These are phyloP conservation scores for Lucilia sericata DNA, from an alignment of 1,140 invertebrate genomes.

Conservation along the genomic window DNA sequence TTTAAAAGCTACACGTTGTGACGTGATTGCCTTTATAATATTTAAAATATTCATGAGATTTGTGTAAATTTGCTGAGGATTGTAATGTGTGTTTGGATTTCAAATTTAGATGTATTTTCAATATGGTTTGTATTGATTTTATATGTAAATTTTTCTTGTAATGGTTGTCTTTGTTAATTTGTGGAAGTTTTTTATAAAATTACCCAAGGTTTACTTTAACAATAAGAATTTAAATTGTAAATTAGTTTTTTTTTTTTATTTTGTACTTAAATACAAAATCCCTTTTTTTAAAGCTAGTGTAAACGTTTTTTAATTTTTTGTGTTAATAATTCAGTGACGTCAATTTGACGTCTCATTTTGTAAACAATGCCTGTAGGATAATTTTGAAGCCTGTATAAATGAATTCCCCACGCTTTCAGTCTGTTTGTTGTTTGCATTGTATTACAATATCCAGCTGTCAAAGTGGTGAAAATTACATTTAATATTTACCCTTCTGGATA, in stretches of 20 bases:
- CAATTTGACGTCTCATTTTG: background rate
- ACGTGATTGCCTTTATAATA: background rate
- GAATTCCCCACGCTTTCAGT: too few relatives aligned
- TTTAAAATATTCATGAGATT: slow-evolving; percentile 7
- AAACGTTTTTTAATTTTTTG: background rate
- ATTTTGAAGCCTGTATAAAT: background rate
- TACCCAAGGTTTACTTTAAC: too few relatives aligned
- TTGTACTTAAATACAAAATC: too few relatives aligned
- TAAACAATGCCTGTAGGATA: background rate
- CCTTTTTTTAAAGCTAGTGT: background rate
- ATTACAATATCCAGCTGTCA: background rate
- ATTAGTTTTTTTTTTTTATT: too few relatives aligned
- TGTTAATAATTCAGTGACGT: background rate
- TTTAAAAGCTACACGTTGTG: background rate
- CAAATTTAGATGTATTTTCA: background rate
- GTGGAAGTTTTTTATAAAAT: too few relatives aligned
- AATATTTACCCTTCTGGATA: background rate
- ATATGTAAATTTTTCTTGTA: background rate
- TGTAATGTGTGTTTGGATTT: background rate
- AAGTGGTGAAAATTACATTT: background rate
- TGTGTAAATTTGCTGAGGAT: background rate
- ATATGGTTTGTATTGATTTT: background rate
- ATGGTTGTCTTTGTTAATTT: too few relatives aligned
- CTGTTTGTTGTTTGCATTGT: too few relatives aligned
- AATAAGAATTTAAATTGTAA: too few relatives aligned